Evolutionary conservation across 53 echinoderm and acorn worm genomes (phyloP), one percentile per base, ranked within the genome.

Genomic region (Holothuria leucospilota): DNA sequence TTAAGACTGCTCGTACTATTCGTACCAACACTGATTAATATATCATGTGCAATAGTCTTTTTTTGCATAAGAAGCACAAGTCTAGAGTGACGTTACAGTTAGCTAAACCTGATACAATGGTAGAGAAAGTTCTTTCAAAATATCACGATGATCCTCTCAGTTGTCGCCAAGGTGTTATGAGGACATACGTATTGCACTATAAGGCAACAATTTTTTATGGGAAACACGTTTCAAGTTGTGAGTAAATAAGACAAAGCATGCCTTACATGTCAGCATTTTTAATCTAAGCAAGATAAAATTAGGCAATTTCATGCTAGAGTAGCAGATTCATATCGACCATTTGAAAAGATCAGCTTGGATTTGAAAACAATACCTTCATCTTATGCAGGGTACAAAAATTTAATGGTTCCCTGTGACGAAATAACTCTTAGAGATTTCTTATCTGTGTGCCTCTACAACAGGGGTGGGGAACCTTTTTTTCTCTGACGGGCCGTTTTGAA

Each of bases 281-380:
- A 84, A 39, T 62, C 73, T 63, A 89, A n/a, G n/a, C n/a, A n/a
- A n/a, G n/a, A n/a, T n/a, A n/a, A n/a, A n/a, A n/a, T n/a, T n/a
- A n/a, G n/a, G 42, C 89, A 79, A 46, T 82, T 89, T 71, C 89
- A 89, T 63, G 71, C 60, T 2, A 82, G 84, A 30, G 46, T 89
- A 60, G 83, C 89, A 7, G 89, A 89, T 79, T 69, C 89, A 1
- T 89, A 89, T 74, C 49, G 89, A 89, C 89, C 89, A 61, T 89
- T 89, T 26, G 74, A 89, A 51, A 51, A 68, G 8, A 82, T 89
- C 8, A 89, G 89, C 62, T 69, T 89, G 21, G 89, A 89, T 59
- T 89, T 89, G 29, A 89, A 84, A 73, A 71, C 73, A 0, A 89
- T 84, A 83, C 84, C 84, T 12, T 84, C 64, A 16, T 89, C 84